These are phyloP conservation scores for Sternarchorhynchus goeldii DNA, from an alignment of 2,797 vertebrate species.

Conservation along the genomic window DNA sequence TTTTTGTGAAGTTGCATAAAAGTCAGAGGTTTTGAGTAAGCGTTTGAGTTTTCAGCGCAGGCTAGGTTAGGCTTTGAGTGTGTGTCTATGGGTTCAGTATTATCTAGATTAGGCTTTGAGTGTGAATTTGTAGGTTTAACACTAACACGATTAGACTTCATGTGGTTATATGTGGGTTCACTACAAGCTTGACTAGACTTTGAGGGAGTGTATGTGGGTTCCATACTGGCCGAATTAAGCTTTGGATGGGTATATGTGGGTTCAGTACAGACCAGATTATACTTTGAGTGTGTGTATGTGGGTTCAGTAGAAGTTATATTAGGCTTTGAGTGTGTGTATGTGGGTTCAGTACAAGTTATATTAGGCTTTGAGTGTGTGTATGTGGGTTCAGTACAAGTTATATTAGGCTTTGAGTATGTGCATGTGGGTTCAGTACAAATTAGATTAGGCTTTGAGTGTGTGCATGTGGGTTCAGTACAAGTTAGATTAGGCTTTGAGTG, in stretches of 20 bases:
- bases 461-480: too few relatives aligned
- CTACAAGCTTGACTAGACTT: background rate
- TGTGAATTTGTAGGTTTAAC: too few relatives aligned
- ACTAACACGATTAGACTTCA: background rate
- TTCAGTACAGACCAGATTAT: slow-evolving; percentile 2
- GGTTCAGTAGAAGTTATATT: slow-evolving; percentile 6
- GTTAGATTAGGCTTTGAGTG: too few relatives aligned
- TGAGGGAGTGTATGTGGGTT: background rate
- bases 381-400: background rate
- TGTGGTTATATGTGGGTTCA: slow-evolving; percentile 12
- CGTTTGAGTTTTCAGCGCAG: background rate
- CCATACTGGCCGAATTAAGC: slow-evolving; percentile 1
- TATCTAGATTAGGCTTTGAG: too few relatives aligned
- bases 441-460: too few relatives aligned
- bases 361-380: background rate
- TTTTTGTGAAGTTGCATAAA: background rate
- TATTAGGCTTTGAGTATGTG: too few relatives aligned
- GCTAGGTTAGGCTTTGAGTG: background rate
- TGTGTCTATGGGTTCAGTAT: slow-evolving; percentile 14
- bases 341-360: background rate
- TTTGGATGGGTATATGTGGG: background rate
- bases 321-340: background rate
- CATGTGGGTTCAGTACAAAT: too few relatives aligned
- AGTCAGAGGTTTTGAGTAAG: background rate
- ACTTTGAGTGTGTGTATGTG: background rate